A percentile compares a stretch with the other conserved stretches of the same genome.
These are phyloP conservation scores for Gastrophryne carolinensis DNA, from an alignment of 2,797 vertebrate genomes.

Conservation along the genomic window DNA sequence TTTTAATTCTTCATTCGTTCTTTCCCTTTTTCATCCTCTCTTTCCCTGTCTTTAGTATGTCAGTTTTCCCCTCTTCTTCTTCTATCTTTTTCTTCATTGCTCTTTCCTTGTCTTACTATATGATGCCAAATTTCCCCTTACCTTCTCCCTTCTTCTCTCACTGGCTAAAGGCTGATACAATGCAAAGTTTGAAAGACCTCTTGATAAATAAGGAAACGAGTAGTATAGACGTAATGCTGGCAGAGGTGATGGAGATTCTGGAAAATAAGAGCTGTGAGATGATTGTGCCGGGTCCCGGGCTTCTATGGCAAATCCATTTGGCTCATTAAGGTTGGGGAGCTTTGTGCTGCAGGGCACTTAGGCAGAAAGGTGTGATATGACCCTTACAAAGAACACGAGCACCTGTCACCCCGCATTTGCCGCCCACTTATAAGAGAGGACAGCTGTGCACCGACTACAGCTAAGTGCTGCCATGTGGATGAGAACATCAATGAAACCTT, in stretches of 20 bases:
- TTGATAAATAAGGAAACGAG: neutral
- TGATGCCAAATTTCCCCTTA: too few species aligned
- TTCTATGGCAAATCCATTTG: neutral
- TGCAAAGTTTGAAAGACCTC: neutral
- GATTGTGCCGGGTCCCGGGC: neutral
- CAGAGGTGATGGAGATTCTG: neutral
- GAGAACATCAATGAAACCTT: too few species aligned
- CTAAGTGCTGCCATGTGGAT: neutral
- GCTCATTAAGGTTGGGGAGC: neutral
- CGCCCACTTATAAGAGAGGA: neutral
- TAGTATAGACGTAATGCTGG: neutral
- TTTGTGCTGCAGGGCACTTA: neutral
- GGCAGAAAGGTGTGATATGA: neutral
- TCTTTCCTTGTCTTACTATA: neutral
- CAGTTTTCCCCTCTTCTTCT: neutral
- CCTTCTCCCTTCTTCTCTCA: neutral
- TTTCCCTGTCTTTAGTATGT: too few species aligned
- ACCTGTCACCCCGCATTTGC: neutral
- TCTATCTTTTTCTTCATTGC: neutral
- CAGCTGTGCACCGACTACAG: neutral
- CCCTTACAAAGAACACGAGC: neutral
- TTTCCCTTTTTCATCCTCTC: neutral
- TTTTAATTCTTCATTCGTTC: neutral
- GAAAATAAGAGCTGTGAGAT: neutral
- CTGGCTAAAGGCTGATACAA: neutral